Percentiles rank a stretch among this genome's conserved stretches.
Evolutionary conservation across 2,888 invertebrate genomes (phyloP).

Genomic region (Trypoxylon attenuatum): DNA sequence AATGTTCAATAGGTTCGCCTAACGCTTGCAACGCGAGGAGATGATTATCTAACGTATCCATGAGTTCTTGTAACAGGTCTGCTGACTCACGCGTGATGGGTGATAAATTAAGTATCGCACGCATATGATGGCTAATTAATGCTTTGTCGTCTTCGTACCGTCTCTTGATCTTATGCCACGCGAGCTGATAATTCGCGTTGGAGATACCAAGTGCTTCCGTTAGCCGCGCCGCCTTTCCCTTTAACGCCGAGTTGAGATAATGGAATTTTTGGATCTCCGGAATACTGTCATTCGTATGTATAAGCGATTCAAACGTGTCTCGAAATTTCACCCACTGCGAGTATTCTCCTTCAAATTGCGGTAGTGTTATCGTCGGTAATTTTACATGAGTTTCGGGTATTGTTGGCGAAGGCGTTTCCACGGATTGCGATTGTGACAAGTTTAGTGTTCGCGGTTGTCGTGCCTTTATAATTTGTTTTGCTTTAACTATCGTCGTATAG

Average conservation of each 20-base stretch:
- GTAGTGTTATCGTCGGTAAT: background rate
- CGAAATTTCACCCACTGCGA: background rate
- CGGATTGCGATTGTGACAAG: no score
- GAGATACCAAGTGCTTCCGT: background rate
- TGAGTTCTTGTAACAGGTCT: background rate
- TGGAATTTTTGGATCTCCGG: slow-evolving; percentile 3
- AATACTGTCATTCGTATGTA: background rate
- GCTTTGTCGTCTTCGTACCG: background rate
- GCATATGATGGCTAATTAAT: background rate
- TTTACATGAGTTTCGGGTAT: no score
- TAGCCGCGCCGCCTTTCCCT: background rate
- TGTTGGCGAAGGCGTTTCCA: no score
- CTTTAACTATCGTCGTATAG: background rate
- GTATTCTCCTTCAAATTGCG: background rate
- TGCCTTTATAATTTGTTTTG: background rate
- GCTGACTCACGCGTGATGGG: background rate
- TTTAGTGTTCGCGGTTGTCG: no score
- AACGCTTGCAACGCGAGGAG: background rate
- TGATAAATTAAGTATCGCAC: background rate
- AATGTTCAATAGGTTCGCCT: background rate
- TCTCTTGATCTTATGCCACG: background rate
- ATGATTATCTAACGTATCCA: background rate
- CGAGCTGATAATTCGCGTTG: background rate
- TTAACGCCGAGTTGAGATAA: background rate
- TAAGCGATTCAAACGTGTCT: background rate